phyloP scores from a whole-genome alignment of 2,888 invertebrate genomes.

The Spodoptera picta region DNA sequence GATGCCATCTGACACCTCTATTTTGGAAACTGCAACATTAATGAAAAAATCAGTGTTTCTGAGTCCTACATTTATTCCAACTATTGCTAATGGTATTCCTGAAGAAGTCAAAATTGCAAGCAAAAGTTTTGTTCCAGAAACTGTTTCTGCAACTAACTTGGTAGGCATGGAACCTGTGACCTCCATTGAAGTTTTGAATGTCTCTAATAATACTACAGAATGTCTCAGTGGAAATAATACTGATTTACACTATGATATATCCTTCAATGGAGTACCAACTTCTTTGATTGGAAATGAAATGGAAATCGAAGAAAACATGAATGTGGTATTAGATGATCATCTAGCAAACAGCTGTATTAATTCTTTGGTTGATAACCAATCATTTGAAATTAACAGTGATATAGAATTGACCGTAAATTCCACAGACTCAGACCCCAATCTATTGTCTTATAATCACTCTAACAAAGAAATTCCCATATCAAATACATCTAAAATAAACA shows the following conservation, averaged over 20 bases:
- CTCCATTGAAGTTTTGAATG: conserved; percentile 9
- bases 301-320: conserved; percentile 5
- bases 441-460: conserved; percentile 1
- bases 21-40: conserved; percentile 79
- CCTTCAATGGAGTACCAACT: conserved; percentile 12
- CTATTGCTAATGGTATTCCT: conserved; percentile 56
- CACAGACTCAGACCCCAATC: conserved; percentile 2
- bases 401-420: conserved; percentile 15
- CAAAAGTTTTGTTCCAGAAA: conserved; percentile 20
- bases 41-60: conserved; percentile 81
- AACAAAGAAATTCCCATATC: conserved; percentile 3
- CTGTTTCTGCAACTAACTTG: conserved; percentile 3
- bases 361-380: conserved; percentile 38
- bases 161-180: conserved; percentile 6
- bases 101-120: conserved; percentile 64
- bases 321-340: no score
- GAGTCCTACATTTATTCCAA: conserved; percentile 77
- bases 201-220: conserved; percentile 6
- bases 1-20: conserved; percentile 64
- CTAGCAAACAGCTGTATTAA: conserved; percentile 22
- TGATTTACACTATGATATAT: conserved; percentile 3
- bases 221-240: conserved; percentile 7
- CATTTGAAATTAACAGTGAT: conserved; percentile 37
- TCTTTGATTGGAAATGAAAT: conserved; percentile 20
- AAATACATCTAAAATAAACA: conserved; percentile 61